phyloP scores from a whole-genome alignment of 2,888 invertebrate species.

The Tetheella fluctuosa region DNA sequence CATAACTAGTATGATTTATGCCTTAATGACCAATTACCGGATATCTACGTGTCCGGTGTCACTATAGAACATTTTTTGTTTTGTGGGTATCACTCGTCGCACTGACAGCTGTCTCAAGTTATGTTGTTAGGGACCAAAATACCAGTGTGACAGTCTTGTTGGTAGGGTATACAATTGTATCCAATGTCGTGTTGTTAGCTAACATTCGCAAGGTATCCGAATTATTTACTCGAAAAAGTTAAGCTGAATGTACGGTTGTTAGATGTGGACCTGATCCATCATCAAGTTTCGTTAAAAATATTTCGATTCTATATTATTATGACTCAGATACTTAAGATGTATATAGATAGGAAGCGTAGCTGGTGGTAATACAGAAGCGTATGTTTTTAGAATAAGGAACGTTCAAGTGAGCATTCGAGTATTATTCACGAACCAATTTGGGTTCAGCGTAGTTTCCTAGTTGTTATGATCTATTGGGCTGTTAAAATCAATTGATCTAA shows the following conservation, averaged over 20 bases:
- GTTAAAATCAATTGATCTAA: neutral
- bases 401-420: constrained; percentile 50
- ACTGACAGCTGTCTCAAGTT: neutral
- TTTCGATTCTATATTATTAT: too few species aligned
- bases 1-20: too few species aligned
- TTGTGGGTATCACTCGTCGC: too few species aligned
- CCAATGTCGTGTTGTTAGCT: constrained; percentile 48
- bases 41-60: neutral
- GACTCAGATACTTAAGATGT: too few species aligned
- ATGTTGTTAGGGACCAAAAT: neutral
- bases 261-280: constrained; percentile 11
- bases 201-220: constrained; percentile 62
- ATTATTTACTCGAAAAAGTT: constrained; percentile 60
- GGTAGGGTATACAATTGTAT: constrained; percentile 38
- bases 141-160: constrained; percentile 46
- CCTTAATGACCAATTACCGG: too few species aligned
- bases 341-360: neutral
- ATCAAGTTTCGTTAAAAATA: too few species aligned
- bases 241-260: constrained; percentile 22
- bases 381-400: constrained; percentile 46
- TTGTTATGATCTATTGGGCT: neutral
- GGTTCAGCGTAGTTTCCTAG: constrained; percentile 24
- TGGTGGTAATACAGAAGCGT: constrained; percentile 31
- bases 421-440: constrained; percentile 2
- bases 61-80: too few species aligned